Conservation (phyloP, 2,888 invertebrate genomes). For the Leucophenga montana region DNA sequence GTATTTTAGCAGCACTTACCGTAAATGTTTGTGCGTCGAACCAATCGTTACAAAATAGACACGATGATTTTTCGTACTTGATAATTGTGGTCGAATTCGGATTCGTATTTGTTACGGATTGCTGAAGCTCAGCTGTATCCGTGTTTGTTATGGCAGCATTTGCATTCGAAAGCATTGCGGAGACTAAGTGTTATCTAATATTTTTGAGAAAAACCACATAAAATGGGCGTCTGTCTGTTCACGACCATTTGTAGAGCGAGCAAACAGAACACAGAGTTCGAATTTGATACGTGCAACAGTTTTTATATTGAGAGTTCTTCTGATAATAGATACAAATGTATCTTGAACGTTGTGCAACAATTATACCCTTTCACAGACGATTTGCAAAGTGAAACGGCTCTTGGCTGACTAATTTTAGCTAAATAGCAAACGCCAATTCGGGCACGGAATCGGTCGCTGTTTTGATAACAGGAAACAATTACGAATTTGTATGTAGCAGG, state of each 20-base stretch:
- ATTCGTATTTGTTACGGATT: not conserved
- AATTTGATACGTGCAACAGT: not conserved
- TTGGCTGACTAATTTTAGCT: not conserved
- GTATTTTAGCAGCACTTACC: constrained; percentile 70
- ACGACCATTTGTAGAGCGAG: not conserved
- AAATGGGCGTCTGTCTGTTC: no score
- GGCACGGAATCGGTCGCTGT: no score
- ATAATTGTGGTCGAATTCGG: constrained; percentile 62
- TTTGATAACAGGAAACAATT: no score
- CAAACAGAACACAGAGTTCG: not conserved
- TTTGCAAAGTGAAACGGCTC: not conserved
- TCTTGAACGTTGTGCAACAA: not conserved
- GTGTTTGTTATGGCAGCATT: not conserved
- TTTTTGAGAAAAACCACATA: no score
- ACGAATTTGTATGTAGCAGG: no score
- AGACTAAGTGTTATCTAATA: not conserved
- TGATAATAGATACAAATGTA: not conserved
- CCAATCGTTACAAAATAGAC: constrained; percentile 80
- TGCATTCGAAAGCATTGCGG: not conserved
- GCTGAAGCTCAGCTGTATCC: no score
- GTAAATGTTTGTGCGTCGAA: constrained; percentile 79
- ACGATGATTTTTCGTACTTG: constrained; percentile 75
- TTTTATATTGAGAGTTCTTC: not conserved
- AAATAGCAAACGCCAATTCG: not conserved
- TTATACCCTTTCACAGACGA: not conserved